Conservation (phyloP, 2,797 vertebrate genomes). For the Vireo griseus region DNA sequence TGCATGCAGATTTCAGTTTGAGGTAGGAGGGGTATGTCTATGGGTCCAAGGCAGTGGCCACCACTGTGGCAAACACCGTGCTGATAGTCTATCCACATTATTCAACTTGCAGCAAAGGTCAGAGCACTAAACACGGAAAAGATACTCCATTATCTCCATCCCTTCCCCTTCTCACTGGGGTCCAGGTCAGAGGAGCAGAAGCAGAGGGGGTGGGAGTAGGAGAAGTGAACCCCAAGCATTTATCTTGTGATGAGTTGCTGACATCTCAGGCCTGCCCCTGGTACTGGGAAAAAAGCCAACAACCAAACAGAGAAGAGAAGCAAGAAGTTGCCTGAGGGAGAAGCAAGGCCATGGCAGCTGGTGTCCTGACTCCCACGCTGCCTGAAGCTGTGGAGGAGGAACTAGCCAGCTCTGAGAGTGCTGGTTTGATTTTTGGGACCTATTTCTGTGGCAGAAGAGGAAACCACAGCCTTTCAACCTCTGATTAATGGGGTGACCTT, state of each 20-base stretch:
- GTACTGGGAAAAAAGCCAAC: background rate
- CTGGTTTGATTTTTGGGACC: background rate
- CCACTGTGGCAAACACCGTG: background rate
- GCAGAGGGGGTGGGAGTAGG: background rate
- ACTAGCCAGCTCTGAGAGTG: background rate
- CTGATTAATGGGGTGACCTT: background rate
- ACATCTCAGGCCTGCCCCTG: background rate
- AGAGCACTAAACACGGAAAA: accelerated
- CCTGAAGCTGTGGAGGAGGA: background rate
- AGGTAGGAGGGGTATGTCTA: background rate
- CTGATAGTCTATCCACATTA: background rate
- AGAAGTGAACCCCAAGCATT: background rate
- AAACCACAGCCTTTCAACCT: background rate
- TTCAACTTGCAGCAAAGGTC: background rate
- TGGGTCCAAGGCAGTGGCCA: background rate
- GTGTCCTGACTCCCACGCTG: background rate
- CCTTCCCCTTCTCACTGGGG: background rate
- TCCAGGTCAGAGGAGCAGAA: background rate
- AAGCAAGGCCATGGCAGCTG: background rate
- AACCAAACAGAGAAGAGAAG: background rate
- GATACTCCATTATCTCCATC: background rate
- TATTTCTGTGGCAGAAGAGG: background rate
- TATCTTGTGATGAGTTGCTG: background rate
- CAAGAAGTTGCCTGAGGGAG: background rate
- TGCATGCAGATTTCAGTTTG: background rate